Evolutionary conservation across 2,888 invertebrate genomes (phyloP).

Genomic region (Torymus tubicola): DNA sequence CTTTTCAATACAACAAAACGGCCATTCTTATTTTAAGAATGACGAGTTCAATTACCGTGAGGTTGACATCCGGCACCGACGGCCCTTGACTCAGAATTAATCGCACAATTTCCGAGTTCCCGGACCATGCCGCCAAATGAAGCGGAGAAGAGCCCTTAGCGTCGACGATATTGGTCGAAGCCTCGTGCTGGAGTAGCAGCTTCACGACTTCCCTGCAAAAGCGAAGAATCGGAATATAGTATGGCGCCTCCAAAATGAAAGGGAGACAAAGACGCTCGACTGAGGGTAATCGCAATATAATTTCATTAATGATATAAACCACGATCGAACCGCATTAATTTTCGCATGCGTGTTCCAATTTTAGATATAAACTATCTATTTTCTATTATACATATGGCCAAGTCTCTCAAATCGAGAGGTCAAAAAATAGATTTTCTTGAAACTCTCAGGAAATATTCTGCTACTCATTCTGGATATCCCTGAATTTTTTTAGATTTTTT

Average conservation of each 20-base stretch:
- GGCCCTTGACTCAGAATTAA: conserved; percentile 89
- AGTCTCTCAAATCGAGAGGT: too few relatives aligned
- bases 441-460: too few relatives aligned
- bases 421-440: too few relatives aligned
- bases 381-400: too few relatives aligned
- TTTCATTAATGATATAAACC: neutral
- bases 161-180: conserved; percentile 92
- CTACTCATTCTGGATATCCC: too few relatives aligned
- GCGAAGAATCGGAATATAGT: neutral
- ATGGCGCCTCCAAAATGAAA: neutral
- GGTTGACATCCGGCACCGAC: conserved; percentile 90
- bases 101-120: conserved; percentile 91
- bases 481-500: too few relatives aligned
- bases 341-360: neutral
- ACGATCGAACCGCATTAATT: too few relatives aligned
- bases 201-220: conserved; percentile 88
- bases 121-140: conserved; percentile 96
- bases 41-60: conserved; percentile 81
- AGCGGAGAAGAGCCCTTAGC: conserved; percentile 94
- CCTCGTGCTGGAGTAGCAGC: conserved; percentile 89
- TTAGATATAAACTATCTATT: neutral
- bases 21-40: neutral
- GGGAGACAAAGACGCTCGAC: neutral
- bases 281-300: neutral
- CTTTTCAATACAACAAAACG: too few relatives aligned